Evolutionary conservation across 2,888 invertebrate genomes (phyloP), one percentile per base, ranked within the genome.

Genomic region (Cepaea hortensis): DNA sequence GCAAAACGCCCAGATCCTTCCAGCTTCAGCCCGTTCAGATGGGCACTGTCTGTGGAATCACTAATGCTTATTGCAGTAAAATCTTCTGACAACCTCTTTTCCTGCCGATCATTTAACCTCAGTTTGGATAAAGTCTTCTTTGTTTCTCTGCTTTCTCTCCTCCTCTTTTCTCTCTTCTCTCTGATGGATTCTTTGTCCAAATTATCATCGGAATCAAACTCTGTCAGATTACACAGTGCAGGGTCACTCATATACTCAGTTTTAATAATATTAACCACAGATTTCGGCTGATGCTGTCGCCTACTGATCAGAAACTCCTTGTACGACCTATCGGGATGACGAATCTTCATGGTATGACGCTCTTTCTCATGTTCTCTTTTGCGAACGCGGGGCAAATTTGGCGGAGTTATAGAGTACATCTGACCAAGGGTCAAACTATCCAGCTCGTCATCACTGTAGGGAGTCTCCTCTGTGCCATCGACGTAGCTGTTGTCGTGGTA

Each of bases 201-300:
- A 81, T 91, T 91, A 68, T 91, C 92, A 89, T 93, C 93, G 11
- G 93, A 93, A 85, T 93, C 93, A 72, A 90, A 91, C 73, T 90
- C 90, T 75, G 91, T 90, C 9, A 93, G 88, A 73, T 91, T 91
- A 84, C 90, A 91, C 48, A 92, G 89, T 20, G 90, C 85, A n/a
- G 91, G 90, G 87, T 91, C 91, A 65, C 90, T 90, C 23, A 86
- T 86, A 86, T 92, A 92, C 72, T 90, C 90, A 84, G 92, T 91
- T 85, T 91, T 91, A 50, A 93, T 92, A 20, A 93, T 89, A 75
- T 87, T 90, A 6, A 91, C 89, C 46, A 87, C 82, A 13, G 88
- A 80, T 15, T 87, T 87, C 9, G 88, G 88, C 15, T 89, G 89
- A 35, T 89, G 84, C 84, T 90, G 75, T 88, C 90, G 76, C 87